Base-by-base conservation (phyloP, 2,797 vertebrate species). In the Gymnothorax javanicus region DNA sequence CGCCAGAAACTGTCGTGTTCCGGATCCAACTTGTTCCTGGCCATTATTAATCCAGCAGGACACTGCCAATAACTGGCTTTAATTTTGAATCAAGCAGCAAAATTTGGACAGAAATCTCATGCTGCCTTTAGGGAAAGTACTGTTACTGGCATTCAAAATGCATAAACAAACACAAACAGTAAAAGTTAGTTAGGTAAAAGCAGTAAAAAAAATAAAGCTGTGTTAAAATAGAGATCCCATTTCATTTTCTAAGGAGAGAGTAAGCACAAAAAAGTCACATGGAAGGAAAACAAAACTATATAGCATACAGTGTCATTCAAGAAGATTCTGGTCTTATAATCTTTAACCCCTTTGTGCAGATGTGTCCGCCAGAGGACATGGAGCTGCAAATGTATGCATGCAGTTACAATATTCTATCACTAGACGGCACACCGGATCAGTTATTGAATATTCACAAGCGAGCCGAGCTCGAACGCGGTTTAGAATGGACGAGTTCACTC, bases 41-140 rank as follows among this genome's bases (percentile, higher is more conserved):
- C 52, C 77, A 81, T 81, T 81, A 85, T 85, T 85, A 54, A 85
- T 85, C 64, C 56, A n/a, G 67, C 52, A 57, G 33, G 13, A 7
- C 83, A 3, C 83, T 85, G 84, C 84, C 84, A 85, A 73, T 58
- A 85, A 85, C 12, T 15, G 12, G 13, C 50, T 73, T 85, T 73
- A 85, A 85, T 85, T 85, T 20, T 85, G 56, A 85, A 85, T 85
- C 23, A 73, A 85, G 56, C 15, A 33, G 69, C 15, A 52, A 17
- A 13, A 23, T 25, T 85, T 85, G 50, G 56, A 56, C 27, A 73
- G n/a, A 57, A 85, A 85, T 71, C 50, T 73, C 52, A 23, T 57
- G 52, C 17, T 25, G 84, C 62, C 64, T 84, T 60, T 13, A 64
- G 59, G 83, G 27, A 33, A 62, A 59, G 33, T 50, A 64, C 59